A percentile compares a stretch with the other conserved stretches of the same genome.
These are phyloP conservation scores for Augochlora pura DNA, from an alignment of 1,140 invertebrate genomes.

Conservation along the genomic window DNA sequence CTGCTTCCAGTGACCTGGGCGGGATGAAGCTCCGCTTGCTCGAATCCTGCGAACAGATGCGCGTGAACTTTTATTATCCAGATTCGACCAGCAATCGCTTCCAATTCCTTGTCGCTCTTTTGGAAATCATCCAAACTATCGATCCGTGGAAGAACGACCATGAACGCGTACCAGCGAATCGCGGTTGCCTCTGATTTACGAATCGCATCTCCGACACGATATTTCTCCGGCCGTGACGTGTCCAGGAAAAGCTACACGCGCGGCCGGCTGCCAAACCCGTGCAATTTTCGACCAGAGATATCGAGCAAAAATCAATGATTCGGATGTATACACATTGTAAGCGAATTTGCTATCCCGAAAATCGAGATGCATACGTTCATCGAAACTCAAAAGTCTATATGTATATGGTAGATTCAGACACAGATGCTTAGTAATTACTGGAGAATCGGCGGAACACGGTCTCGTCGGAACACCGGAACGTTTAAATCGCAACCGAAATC, in stretches of 20 bases:
- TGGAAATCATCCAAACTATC: not conserved
- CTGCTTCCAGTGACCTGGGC: constrained; percentile 78
- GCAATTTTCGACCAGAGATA: constrained; percentile 26
- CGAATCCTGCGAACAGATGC: constrained; percentile 76
- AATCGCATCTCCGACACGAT: constrained; percentile 39
- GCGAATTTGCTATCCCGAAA: constrained; percentile 6
- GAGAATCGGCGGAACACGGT: not conserved
- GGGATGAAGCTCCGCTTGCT: constrained; percentile 73
- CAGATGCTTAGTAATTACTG: not conserved
- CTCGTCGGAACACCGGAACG: not conserved
- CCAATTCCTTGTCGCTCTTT: not conserved
- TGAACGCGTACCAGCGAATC: not conserved
- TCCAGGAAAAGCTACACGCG: not conserved
- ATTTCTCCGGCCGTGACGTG: constrained; percentile 32
- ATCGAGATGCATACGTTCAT: no score
- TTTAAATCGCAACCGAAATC: not conserved
- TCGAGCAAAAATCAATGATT: constrained; percentile 31
- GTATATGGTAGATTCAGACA: no score
- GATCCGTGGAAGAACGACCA: not conserved
- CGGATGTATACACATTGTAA: no score
- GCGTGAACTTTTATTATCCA: not conserved
- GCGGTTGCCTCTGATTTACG: constrained; percentile 41
- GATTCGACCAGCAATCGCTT: not conserved
- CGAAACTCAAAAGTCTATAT: no score
- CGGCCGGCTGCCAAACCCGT: constrained; percentile 37